Percentiles rank a stretch among this genome's conserved stretches.
These are phyloP conservation scores for Trachymyrmex cornetzi DNA, from an alignment of 1,140 invertebrate genomes.

Conservation along the genomic window DNA sequence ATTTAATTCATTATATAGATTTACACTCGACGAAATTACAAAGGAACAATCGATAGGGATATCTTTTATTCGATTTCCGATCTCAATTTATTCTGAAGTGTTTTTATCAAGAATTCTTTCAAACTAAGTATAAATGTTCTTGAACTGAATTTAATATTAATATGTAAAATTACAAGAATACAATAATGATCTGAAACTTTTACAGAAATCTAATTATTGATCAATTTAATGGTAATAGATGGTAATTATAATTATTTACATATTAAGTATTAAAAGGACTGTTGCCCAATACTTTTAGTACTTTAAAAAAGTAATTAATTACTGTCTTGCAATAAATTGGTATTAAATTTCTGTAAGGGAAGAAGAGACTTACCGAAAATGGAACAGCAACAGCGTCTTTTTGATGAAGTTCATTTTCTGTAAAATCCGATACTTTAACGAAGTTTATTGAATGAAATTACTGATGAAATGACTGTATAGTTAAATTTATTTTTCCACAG, in stretches of 20 bases:
- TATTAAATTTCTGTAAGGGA: no score
- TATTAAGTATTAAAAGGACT: no score
- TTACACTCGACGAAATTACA: background rate
- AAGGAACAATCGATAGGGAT: background rate
- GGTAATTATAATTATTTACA: no score
- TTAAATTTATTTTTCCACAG: background rate
- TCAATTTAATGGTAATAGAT: no score
- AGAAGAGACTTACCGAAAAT: constrained; percentile 28
- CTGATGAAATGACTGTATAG: background rate
- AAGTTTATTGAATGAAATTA: background rate
- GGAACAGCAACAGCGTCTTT: background rate
- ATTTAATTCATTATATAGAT: background rate
- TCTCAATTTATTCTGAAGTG: background rate
- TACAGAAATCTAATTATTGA: no score
- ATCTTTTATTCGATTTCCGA: background rate
- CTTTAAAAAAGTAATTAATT: no score
- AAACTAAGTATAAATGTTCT: background rate
- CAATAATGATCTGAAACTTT: no score
- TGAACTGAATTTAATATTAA: background rate
- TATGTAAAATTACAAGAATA: background rate
- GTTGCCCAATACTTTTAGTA: no score
- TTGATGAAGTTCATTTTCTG: background rate
- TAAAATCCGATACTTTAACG: background rate
- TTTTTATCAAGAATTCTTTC: background rate
- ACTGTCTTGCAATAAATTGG: no score